These are phyloP conservation scores for Pelosia muscerda DNA, from an alignment of 2,888 invertebrate species.

Conservation along the genomic window DNA sequence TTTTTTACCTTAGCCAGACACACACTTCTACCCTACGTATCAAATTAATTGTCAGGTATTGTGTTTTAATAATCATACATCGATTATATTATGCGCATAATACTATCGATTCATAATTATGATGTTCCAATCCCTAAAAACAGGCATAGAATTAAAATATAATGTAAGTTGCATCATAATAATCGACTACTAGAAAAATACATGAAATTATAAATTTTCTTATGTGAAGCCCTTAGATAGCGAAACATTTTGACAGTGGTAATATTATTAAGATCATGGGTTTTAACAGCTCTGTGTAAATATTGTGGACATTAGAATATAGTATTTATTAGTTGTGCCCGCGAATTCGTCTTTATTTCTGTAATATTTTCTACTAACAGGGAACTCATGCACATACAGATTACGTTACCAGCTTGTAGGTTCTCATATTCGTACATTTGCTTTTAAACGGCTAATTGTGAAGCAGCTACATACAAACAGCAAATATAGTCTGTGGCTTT, in stretches of 20 bases:
- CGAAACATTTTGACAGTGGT: constrained; percentile 28
- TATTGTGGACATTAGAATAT: constrained; percentile 35
- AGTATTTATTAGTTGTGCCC: constrained; percentile 14
- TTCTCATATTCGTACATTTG: constrained; percentile 12
- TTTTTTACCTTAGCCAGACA: neutral
- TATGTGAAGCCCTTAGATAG: neutral
- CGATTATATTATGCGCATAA: neutral
- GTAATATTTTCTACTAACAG: too few relatives aligned
- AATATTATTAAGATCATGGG: constrained; percentile 5
- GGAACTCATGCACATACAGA: too few relatives aligned
- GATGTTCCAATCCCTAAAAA: neutral
- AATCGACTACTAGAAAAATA: neutral
- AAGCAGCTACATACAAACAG: constrained; percentile 54
- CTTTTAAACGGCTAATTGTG: constrained; percentile 57
- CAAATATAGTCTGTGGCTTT: constrained; percentile 30
- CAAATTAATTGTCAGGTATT: neutral
- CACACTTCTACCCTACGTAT: neutral
- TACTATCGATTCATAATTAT: neutral
- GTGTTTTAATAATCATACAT: too few relatives aligned
- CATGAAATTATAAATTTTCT: neutral
- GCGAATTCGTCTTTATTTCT: neutral
- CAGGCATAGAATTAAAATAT: constrained; percentile 1
- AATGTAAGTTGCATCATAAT: constrained; percentile 2
- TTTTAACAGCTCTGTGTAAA: neutral
- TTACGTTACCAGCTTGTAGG: neutral